A percentile compares a stretch with the other conserved stretches of the same genome.
Conservation (phyloP, 2,797 vertebrate genomes). For the Lepus oiostolus region DNA sequence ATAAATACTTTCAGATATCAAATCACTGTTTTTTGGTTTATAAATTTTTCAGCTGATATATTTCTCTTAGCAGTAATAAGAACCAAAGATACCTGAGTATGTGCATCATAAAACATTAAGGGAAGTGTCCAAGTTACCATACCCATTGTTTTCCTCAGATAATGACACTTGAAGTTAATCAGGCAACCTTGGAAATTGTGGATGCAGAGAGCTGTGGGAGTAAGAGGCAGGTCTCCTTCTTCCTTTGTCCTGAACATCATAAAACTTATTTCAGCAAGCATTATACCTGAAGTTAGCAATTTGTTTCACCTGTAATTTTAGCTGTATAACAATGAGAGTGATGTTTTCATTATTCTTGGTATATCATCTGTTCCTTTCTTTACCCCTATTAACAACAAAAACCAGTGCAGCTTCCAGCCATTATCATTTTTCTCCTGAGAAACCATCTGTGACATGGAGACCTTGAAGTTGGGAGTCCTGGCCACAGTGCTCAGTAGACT, state of each 20-base stretch:
- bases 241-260: constrained; percentile 36
- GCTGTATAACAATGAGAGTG: constrained; percentile 9
- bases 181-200: constrained; percentile 14
- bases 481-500: constrained; percentile 78
- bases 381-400: constrained; percentile 88
- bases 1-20: background rate
- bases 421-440: constrained; percentile 88
- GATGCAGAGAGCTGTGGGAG: background rate
- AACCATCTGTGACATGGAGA: constrained; percentile 80
- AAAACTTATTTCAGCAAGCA: background rate
- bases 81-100: background rate
- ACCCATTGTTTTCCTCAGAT: background rate
- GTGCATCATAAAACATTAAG: background rate
- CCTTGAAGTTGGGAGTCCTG: constrained; percentile 88
- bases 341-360: constrained; percentile 55
- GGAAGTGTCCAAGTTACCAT: background rate
- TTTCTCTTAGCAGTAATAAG: constrained; percentile 23
- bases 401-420: constrained; percentile 88
- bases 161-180: constrained; percentile 1
- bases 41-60: background rate
- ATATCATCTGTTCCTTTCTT: constrained; percentile 72
- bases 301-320: constrained; percentile 67
- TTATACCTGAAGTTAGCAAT: constrained; percentile 2
- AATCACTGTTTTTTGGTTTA: background rate
- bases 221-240: background rate